Percentiles rank a stretch among this genome's conserved stretches.
Evolutionary conservation across 1,140 invertebrate genomes (phyloP).

Genomic region (Hyphantria cunea): DNA sequence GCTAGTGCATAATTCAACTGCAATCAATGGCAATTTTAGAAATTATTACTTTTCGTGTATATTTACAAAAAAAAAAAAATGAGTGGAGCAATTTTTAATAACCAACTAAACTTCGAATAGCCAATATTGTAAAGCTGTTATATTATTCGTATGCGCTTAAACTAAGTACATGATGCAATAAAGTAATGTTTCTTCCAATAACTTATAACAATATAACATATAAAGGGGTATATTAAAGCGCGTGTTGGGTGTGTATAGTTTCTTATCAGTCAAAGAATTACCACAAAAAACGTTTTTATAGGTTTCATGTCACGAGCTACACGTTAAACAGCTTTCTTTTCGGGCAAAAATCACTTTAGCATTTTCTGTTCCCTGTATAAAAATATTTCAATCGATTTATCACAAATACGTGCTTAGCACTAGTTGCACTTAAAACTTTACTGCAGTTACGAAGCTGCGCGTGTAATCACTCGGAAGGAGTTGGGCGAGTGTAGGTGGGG

Average conservation of each 20-base stretch:
- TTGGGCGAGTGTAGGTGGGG: background rate
- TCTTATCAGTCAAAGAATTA: too few species aligned
- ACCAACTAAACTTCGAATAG: too few species aligned
- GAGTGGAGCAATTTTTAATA: too few species aligned
- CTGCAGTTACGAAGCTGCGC: constrained; percentile 4
- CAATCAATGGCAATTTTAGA: constrained; percentile 15
- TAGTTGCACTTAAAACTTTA: constrained; percentile 16
- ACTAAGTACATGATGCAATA: too few species aligned
- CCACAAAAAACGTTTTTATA: too few species aligned
- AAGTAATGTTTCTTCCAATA: too few species aligned
- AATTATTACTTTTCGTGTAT: too few species aligned
- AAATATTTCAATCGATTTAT: constrained; percentile 26
- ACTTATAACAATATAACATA: too few species aligned
- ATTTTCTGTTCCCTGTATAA: constrained; percentile 26
- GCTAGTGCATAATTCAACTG: background rate
- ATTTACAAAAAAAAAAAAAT: background rate
- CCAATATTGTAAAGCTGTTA: too few species aligned
- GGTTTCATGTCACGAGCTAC: background rate
- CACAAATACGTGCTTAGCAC: constrained; percentile 16
- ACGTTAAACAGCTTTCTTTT: constrained; percentile 1
- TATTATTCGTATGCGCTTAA: too few species aligned
- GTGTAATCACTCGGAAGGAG: constrained; percentile 5
- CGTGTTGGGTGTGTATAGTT: too few species aligned
- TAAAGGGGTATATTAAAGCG: too few species aligned
- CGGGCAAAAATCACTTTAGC: constrained; percentile 4